phyloP scores from a whole-genome alignment of 2,888 invertebrate species.

The Melanchra persicariae region DNA sequence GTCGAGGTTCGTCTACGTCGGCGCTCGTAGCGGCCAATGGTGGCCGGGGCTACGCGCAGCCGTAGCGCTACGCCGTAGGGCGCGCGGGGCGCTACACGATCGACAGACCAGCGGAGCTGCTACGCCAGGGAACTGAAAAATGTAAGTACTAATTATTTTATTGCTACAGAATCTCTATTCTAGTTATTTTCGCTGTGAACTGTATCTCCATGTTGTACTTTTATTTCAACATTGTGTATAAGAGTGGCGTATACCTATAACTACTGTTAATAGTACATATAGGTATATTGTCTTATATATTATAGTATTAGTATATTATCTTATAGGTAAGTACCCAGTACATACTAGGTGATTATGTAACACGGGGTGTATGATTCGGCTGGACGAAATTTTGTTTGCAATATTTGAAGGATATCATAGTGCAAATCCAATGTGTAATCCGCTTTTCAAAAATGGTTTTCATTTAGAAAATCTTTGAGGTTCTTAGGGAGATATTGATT shows the following conservation, averaged over 20 bases:
- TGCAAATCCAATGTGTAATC: not conserved
- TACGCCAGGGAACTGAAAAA: constrained; percentile 86
- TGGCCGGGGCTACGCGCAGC: constrained; percentile 85
- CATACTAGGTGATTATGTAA: constrained; percentile 60
- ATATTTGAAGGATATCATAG: not conserved
- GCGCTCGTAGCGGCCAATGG: constrained; percentile 83
- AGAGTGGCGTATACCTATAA: constrained; percentile 50
- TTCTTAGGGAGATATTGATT: not conserved
- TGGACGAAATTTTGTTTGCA: not conserved
- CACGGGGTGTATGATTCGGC: constrained; percentile 1
- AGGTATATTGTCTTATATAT: constrained; percentile 27
- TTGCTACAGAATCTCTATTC: constrained; percentile 41
- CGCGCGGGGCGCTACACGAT: constrained; percentile 86
- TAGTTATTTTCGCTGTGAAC: constrained; percentile 21
- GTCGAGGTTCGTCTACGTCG: constrained; percentile 80
- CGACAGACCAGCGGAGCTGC: constrained; percentile 88
- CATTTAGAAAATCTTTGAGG: not conserved
- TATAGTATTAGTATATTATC: not conserved
- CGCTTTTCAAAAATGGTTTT: not conserved
- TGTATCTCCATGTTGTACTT: constrained; percentile 27
- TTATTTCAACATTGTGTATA: constrained; percentile 32
- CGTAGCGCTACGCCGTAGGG: constrained; percentile 81
- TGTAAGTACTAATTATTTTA: constrained; percentile 80
- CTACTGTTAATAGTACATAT: constrained; percentile 7
- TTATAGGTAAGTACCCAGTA: constrained; percentile 35